Percentiles rank a stretch among this genome's conserved stretches.
phyloP scores from a whole-genome alignment of 1,140 invertebrate genomes.

The Fopius arisanus region DNA sequence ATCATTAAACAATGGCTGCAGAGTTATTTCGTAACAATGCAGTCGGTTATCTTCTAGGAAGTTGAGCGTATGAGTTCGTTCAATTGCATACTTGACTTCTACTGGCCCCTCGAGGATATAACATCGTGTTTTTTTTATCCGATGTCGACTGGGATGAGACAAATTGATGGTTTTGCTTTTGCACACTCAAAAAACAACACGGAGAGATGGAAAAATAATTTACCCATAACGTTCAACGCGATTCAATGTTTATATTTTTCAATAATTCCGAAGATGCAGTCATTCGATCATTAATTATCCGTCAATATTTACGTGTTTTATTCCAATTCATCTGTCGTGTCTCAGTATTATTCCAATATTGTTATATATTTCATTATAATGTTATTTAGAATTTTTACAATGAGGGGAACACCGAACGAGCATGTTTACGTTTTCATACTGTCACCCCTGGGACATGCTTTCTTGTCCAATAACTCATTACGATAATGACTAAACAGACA shows the following conservation, averaged over 20 bases:
- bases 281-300: too few species aligned
- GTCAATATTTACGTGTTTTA: too few species aligned
- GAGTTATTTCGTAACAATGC: conserved; percentile 14
- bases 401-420: too few species aligned
- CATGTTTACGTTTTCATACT: too few species aligned
- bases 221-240: too few species aligned
- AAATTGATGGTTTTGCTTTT: conserved; percentile 16
- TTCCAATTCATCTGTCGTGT: too few species aligned
- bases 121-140: background rate
- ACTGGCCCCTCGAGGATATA: conserved; percentile 15
- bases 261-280: too few species aligned
- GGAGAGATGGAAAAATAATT: background rate
- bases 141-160: background rate
- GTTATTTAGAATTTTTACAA: too few species aligned
- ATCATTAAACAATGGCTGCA: conserved; percentile 1
- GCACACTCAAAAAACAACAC: background rate
- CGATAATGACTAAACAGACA: background rate
- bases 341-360: too few species aligned
- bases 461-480: background rate
- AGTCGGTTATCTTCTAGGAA: conserved; percentile 2
- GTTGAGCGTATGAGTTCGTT: background rate
- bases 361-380: too few species aligned
- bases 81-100: conserved; percentile 29
- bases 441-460: too few species aligned
- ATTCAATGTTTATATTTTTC: background rate